Percentiles rank a stretch among this genome's conserved stretches.
phyloP scores from a whole-genome alignment of 2,797 vertebrate species.

The Dendrocincla fuliginosa region DNA sequence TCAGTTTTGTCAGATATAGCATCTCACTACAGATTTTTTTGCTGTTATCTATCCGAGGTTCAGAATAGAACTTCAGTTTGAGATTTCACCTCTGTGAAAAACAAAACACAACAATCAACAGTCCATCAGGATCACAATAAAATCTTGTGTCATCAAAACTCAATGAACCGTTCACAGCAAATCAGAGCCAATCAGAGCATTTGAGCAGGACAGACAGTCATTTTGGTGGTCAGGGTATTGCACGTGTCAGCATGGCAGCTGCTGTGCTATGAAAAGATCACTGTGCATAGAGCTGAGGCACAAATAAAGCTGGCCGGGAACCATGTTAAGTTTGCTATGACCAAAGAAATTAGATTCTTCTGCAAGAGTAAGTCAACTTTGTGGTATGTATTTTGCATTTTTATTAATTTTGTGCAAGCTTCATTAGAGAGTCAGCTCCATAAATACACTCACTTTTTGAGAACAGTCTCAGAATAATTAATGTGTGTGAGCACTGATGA shows the following conservation, averaged over 20 bases:
- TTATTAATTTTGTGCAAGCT: background rate
- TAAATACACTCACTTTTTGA: background rate
- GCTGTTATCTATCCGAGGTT: background rate
- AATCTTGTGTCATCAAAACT: constrained; percentile 36
- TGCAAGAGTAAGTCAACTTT: background rate
- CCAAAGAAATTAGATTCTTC: constrained; percentile 9
- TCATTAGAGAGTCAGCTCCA: background rate
- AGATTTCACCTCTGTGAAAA: constrained; percentile 15
- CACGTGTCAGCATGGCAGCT: constrained; percentile 61
- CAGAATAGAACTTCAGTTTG: background rate
- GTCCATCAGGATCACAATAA: constrained; percentile 17
- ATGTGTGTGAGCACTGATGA: constrained; percentile 8
- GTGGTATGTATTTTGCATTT: background rate
- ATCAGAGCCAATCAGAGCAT: background rate
- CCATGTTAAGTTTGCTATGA: background rate
- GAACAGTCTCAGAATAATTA: background rate
- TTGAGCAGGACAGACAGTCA: constrained; percentile 53
- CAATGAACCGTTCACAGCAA: constrained; percentile 8
- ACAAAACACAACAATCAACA: background rate
- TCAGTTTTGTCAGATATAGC: background rate
- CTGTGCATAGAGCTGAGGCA: constrained; percentile 19
- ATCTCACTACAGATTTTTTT: background rate
- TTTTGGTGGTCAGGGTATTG: constrained; percentile 48
- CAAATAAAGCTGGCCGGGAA: constrained; percentile 17
- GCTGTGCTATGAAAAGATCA: constrained; percentile 64